These are phyloP conservation scores for Zeuzera pyrina DNA, from an alignment of 2,888 invertebrate genomes.

Conservation along the genomic window DNA sequence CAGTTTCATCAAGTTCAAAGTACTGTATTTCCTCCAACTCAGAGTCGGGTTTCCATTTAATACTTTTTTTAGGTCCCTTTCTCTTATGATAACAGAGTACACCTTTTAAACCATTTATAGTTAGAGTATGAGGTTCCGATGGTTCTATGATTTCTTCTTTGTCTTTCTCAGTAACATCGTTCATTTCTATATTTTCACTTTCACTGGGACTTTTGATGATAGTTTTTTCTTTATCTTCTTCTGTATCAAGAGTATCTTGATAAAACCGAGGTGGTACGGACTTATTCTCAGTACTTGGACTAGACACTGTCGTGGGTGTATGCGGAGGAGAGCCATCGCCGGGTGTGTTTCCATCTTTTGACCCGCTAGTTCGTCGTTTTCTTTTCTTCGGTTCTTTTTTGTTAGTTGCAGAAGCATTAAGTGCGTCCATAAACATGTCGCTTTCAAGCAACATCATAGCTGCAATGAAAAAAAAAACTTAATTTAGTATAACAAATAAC, in stretches of 20 bases:
- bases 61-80: constrained; percentile 84
- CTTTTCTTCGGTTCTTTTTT: constrained; percentile 84
- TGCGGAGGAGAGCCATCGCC: constrained; percentile 70
- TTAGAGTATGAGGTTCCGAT: constrained; percentile 53
- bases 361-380: constrained; percentile 80
- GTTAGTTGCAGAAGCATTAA: constrained; percentile 83
- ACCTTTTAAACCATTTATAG: constrained; percentile 78
- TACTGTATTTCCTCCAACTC: constrained; percentile 87
- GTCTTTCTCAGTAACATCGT: constrained; percentile 30
- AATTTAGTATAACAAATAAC: background rate
- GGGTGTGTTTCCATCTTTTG: constrained; percentile 75
- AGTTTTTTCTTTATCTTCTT: constrained; percentile 70
- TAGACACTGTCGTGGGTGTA: constrained; percentile 62
- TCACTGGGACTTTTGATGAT: constrained; percentile 25
- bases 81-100: constrained; percentile 82
- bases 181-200: constrained; percentile 31
- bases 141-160: constrained; percentile 47
- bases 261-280: constrained; percentile 85
- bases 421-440: constrained; percentile 94
- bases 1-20: constrained; percentile 96
- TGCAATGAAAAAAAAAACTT: constrained; percentile 52
- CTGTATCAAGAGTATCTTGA: constrained; percentile 89
- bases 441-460: constrained; percentile 89
- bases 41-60: constrained; percentile 86
- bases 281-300: constrained; percentile 56